These are phyloP conservation scores for Stegodyphus mimosarum DNA, from an alignment of 1,140 invertebrate species.

Conservation along the genomic window DNA sequence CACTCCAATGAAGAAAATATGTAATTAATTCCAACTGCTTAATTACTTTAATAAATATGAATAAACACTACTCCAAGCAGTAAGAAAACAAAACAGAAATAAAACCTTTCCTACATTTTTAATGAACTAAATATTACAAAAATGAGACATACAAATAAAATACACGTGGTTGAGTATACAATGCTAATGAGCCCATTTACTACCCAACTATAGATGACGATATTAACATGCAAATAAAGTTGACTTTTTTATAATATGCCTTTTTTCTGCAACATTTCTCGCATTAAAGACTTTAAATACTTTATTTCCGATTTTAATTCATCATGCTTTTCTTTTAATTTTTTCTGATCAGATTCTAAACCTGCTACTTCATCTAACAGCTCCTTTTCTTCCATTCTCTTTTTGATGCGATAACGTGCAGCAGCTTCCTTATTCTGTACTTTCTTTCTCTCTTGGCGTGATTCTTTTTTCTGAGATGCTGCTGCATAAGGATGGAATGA, in stretches of 20 bases:
- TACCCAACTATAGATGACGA: conserved; percentile 16
- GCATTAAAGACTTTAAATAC: conserved; percentile 46
- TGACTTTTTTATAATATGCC: conserved; percentile 23
- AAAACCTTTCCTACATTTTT: neutral
- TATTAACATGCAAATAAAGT: neutral
- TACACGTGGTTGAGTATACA: conserved; percentile 24
- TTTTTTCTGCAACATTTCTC: conserved; percentile 29
- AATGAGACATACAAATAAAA: conserved; percentile 31
- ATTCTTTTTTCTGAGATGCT: neutral
- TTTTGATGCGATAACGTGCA: conserved; percentile 46
- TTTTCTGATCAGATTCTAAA: conserved; percentile 33
- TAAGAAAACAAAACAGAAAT: too few species aligned
- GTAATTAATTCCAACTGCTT: too few species aligned
- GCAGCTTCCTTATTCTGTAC: conserved; percentile 59
- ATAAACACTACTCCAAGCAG: too few species aligned
- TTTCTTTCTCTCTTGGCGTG: conserved; percentile 42
- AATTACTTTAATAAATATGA: too few species aligned
- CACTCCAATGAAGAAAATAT: too few species aligned
- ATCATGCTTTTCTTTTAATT: conserved; percentile 34
- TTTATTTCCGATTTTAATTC: conserved; percentile 38
- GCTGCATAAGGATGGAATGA: conserved; percentile 14
- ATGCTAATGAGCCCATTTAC: conserved; percentile 23
- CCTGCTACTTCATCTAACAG: conserved; percentile 14
- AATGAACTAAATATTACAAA: conserved; percentile 15
- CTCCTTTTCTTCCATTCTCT: conserved; percentile 11